Percentiles rank a stretch among this genome's conserved stretches.
Conservation (phyloP, 2,113 vertebrate genomes). For the Nesoenas mayeri region DNA sequence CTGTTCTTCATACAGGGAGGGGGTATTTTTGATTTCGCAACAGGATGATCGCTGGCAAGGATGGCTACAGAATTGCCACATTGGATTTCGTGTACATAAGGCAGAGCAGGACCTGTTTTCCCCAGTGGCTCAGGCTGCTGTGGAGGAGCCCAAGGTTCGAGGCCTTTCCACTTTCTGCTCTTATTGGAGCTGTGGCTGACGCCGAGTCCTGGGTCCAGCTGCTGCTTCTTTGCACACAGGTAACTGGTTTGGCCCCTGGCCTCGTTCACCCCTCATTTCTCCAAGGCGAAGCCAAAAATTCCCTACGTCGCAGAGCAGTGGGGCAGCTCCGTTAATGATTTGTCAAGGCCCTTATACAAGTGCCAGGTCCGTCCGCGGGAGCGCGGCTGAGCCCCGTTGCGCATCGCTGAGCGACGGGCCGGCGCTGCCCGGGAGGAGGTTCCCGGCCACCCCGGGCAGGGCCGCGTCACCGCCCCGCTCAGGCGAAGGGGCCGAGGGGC, state of each 20-base stretch:
- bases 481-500: background rate
- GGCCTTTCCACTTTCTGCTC: accelerated
- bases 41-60: accelerated
- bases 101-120: no score
- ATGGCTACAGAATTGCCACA: accelerated
- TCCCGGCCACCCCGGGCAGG: no score
- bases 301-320: background rate
- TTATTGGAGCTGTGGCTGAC: accelerated
- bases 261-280: no score
- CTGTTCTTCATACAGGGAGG: background rate
- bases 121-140: background rate
- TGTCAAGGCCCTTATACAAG: accelerated
- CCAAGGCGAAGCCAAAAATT: no score
- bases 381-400: background rate
- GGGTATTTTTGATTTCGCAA: background rate
- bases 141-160: accelerated
- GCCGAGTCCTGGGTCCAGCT: accelerated
- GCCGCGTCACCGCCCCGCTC: background rate
- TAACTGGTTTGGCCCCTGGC: background rate
- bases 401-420: no score
- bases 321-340: background rate
- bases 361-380: background rate
- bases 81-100: background rate
- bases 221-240: background rate
- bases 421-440: background rate